Evolutionary conservation across 2,797 vertebrate genomes (phyloP), one percentile per base, ranked within the genome.

Genomic region (Takifugu ocellatus): DNA sequence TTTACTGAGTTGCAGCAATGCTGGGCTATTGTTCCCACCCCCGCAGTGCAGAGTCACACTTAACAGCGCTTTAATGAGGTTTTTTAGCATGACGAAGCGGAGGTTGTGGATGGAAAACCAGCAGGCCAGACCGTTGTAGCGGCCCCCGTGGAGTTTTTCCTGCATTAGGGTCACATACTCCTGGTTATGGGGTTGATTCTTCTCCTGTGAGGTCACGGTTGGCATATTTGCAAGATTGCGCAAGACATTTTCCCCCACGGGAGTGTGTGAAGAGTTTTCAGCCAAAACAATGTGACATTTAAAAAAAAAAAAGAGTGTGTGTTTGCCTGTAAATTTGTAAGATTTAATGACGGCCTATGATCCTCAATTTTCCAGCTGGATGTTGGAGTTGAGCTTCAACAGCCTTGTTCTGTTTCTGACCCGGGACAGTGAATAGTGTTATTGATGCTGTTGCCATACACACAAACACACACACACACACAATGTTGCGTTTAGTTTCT

Each of bases 151-250:
- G 61, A 65, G 73, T 53, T 74, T 76, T 49, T 48, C 64, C 68
- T 70, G 74, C 24, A 59, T 69, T 66, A 51, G 71, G 79, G 70
- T 85, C 82, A 66, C 67, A 80, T 82, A 73, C 64, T 78, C 74
- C 26, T 79, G 71, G 67, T 78, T 75, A 68, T 68, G 81, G 70
- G 79, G 72, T 70, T 56, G 72, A 79, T 74, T 78, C 63, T 61
- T 78, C 63, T 68, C 53, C 21, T 33, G 56, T 83, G 79, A 87
- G 71, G 72, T 87, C 78, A 84, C 70, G 54, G 61, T 77, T 79
- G 82, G 74, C 78, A 72, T 77, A 74, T 66, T 74, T 43, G 52
- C 69, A 68, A 51, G 74, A 68, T 85, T 84, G 77, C 73, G 67
- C 78, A 80, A 85, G 72, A 72, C 81, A 47, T 72, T 78, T 78